Evolutionary conservation across 2,113 vertebrate species (phyloP), one percentile per base, ranked within the genome.

Genomic region (Alouatta palliata): DNA sequence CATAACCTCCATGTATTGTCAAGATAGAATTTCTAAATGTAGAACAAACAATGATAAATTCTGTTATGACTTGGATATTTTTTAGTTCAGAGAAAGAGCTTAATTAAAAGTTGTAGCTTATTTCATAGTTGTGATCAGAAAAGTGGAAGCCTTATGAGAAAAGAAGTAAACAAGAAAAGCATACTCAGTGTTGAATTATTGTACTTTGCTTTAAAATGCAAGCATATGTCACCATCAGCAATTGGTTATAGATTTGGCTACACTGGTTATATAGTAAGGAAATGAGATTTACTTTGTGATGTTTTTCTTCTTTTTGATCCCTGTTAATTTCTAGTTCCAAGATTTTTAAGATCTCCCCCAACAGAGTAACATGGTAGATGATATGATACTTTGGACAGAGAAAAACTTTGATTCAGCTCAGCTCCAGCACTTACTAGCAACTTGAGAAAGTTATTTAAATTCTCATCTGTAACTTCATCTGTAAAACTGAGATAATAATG

Each of bases 1-100:
- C 30, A 54, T 97, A 98, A 10, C 0, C 61, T 98, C 92, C 90
- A 96, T 98, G 98, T 95, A 87, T 82, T 91, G 52, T 94, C 64
- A 97, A 91, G 68, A 76, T 97, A 97, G 71, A 83, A 94, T 93
- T 95, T 6, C 45, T 94, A 64, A 97, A 88, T 92, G 77, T 82
- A 97, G 93, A 97, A 94, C 52, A 93, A 95, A 35, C 87, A 87
- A 85, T 84, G 84, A 95, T 97, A 96, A 76, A 16, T 6, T 40
- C 40, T 68, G 85, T 92, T 90, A 70, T 82, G 49, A 83, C 90
- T 76, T 90, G 25, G 64, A 96, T 86, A 88, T 81, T 70, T 96
- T 89, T 89, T 89, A 35, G 30, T 25, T 23, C 12, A 88, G 90
- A 95, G 91, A 30, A 45, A 96, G 40, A 64, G 3, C 37, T 91